phyloP scores from a whole-genome alignment of 2,888 invertebrate genomes.

The Tachystola acroxantha region DNA sequence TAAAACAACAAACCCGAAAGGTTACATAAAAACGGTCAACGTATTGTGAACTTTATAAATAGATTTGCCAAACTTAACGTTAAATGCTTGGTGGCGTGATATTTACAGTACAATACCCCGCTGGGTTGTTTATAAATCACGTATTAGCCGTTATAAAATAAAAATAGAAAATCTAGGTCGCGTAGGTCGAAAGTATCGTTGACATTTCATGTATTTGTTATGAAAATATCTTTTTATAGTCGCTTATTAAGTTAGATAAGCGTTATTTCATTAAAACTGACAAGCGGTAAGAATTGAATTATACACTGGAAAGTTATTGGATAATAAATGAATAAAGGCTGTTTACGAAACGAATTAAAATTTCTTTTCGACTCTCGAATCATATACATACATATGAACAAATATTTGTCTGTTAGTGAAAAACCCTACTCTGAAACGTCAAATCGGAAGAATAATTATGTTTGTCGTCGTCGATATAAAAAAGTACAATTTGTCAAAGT shows the following conservation, averaged over 20 bases:
- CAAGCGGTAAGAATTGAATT: conserved; percentile 15
- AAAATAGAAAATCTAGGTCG: not conserved
- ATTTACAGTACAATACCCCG: conserved; percentile 1
- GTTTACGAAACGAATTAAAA: no score
- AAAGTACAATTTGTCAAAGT: no score
- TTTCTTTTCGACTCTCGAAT: no score
- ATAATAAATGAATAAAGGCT: conserved; percentile 22
- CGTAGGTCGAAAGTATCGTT: not conserved
- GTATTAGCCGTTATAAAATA: not conserved
- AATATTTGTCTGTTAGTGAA: no score
- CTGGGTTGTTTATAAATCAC: conserved; percentile 5
- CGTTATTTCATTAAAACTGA: conserved; percentile 11
- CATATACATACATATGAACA: no score
- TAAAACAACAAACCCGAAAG: not conserved
- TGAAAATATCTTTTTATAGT: not conserved
- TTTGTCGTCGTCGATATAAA: no score
- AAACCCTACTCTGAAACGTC: no score
- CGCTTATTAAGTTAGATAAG: conserved; percentile 4
- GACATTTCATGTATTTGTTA: conserved; percentile 1
- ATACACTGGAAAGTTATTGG: conserved; percentile 20
- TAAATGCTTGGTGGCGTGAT: no score
- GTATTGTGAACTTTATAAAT: not conserved
- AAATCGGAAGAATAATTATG: no score
- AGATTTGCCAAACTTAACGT: not conserved
- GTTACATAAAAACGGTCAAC: not conserved